Conservation (phyloP, 2,113 vertebrate species). For the Poeciliopsis occidentalis region DNA sequence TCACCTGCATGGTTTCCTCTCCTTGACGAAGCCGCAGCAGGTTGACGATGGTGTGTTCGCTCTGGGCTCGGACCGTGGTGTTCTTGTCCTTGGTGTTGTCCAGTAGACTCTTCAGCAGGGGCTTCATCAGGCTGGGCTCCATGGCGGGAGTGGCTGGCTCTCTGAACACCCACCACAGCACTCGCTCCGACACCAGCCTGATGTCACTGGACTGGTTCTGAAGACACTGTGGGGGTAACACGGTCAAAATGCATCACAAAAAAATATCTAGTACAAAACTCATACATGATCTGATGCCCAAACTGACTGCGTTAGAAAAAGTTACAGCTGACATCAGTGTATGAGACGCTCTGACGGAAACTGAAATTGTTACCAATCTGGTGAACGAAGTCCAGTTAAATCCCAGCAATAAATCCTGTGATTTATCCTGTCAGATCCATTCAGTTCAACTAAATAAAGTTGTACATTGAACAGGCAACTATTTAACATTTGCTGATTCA, state of each 20-base stretch:
- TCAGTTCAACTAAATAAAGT: too few species aligned
- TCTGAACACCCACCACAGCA: conserved; percentile 96
- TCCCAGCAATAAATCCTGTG: too few species aligned
- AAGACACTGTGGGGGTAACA: conserved; percentile 84
- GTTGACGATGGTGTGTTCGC: conserved; percentile 94
- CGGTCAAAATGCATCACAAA: not conserved
- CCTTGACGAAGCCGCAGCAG: conserved; percentile 89
- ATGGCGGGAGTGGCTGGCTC: conserved; percentile 82
- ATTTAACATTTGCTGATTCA: too few species aligned
- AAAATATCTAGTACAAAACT: not conserved
- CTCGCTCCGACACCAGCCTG: conserved; percentile 91
- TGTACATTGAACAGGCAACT: too few species aligned
- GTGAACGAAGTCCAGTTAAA: too few species aligned
- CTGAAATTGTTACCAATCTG: too few species aligned
- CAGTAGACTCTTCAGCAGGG: conserved; percentile 92
- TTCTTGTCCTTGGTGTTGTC: conserved; percentile 99
- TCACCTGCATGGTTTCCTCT: conserved; percentile 90
- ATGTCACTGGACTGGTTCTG: conserved; percentile 98
- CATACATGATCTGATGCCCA: too few species aligned
- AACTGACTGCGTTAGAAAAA: too few species aligned
- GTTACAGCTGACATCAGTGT: too few species aligned
- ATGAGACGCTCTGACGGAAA: too few species aligned
- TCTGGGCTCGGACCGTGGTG: conserved; percentile 93
- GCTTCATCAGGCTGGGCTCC: conserved; percentile 88
- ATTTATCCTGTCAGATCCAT: too few species aligned